Evolutionary conservation across 2,113 vertebrate species (phyloP), one percentile per base, ranked within the genome.

Genomic region (Oxygymnocypris stewartii): DNA sequence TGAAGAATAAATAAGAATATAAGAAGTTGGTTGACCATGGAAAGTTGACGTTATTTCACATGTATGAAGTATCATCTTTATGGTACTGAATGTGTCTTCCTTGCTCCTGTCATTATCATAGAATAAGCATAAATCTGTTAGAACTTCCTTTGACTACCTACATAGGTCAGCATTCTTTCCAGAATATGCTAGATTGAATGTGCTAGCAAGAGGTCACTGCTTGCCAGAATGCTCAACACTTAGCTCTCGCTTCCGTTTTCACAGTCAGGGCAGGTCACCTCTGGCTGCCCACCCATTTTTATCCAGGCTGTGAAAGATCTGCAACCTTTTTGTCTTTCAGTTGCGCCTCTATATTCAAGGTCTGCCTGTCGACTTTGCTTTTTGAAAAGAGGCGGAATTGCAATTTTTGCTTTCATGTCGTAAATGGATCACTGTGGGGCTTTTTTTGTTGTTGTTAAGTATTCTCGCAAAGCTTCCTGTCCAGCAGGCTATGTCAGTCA

Each of bases 401-500:
- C 51, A 84, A 71, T 86, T 79, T 87, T 23, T 83, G 63, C 85
- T 88, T 82, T 85, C 44, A 69, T 86, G 40, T 57, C 67, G 12
- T 84, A 69, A 88, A 84, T 14, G 28, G 12, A 81, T 79, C 49
- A n/a, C 28, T 25, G 28, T 86, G 16, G 23, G 25, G 2, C 40
- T 79, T 40, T 83, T 87, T 77, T 57, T 65, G 18, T 28, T 63
- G 31, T 40, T 79, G 11, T 61, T 54, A 59, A 76, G 16, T 69
- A 37, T 81, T 74, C 76, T 57, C 10, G 61, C 14, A 71, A 37
- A 35, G 11, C 18, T 76, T 28, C 78, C 82, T 73, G 69, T 80
- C 59, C 85, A 79, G 80, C 57, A 65, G 49, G 47, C 88, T 35
- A 44, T 77, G 40, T 85, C 51, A 88, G 88, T 90, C 91, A 85